Evolutionary conservation across 2,113 vertebrate species (phyloP).

Genomic region (Archocentrus centrarchus): DNA sequence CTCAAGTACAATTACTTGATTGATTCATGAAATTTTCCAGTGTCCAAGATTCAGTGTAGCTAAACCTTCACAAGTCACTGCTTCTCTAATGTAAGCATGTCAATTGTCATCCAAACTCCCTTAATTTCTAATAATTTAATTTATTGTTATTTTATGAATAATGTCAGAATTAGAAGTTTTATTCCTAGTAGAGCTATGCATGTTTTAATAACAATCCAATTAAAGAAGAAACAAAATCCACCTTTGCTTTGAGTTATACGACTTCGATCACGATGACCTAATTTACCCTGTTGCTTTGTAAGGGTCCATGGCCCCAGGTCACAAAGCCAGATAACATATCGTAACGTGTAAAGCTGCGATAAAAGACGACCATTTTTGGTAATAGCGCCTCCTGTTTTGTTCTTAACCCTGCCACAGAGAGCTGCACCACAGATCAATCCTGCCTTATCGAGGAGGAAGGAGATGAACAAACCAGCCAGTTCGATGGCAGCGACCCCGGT

Average conservation of each 20-base stretch:
- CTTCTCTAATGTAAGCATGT: background rate
- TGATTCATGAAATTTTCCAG: background rate
- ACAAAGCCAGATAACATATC: slow-evolving; percentile 29
- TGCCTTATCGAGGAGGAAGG: slow-evolving; percentile 73
- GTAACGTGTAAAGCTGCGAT: background rate
- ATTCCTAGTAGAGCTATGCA: background rate
- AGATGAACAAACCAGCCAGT: slow-evolving; percentile 60
- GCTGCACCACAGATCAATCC: slow-evolving; percentile 74
- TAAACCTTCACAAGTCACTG: background rate
- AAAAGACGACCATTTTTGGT: background rate
- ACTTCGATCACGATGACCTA: background rate
- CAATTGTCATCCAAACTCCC: background rate
- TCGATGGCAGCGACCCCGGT: slow-evolving; percentile 58
- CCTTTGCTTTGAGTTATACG: background rate
- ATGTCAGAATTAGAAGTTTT: background rate
- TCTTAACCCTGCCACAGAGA: slow-evolving; percentile 52
- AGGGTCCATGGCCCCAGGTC: background rate
- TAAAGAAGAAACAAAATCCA: background rate
- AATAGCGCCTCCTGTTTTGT: background rate
- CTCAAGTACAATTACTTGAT: background rate
- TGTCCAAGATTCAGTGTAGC: background rate
- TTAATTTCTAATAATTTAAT: background rate
- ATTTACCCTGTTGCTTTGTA: slow-evolving; percentile 1
- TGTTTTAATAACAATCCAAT: background rate
- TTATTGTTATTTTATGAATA: background rate